phyloP scores from a whole-genome alignment of 2,113 vertebrate species.

The Typhlomys cinereus region DNA sequence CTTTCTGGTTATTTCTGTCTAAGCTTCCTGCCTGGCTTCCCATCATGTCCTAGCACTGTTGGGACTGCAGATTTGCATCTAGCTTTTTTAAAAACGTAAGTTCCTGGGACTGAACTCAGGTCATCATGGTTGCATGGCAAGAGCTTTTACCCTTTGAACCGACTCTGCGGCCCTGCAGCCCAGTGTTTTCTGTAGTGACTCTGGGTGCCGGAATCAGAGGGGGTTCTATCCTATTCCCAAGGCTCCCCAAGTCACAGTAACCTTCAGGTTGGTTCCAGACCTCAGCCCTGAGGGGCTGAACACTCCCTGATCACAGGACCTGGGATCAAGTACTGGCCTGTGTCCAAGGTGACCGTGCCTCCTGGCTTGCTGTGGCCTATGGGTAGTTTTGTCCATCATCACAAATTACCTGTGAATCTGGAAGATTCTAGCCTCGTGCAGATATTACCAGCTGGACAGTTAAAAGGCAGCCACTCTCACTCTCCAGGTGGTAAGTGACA shows the following conservation, averaged over 20 bases:
- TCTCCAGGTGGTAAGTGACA: not conserved
- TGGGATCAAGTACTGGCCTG: not conserved
- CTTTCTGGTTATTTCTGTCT: no score
- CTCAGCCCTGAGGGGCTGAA: not conserved
- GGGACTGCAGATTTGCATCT: no score
- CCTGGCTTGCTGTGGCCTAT: not conserved
- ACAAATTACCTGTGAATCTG: not conserved
- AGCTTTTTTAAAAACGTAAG: no score
- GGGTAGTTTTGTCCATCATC: not conserved
- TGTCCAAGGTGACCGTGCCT: not conserved
- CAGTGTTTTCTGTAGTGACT: no score
- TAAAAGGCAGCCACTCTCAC: not conserved
- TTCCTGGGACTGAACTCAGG: no score
- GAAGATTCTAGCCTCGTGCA: not conserved
- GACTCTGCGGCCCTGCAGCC: no score
- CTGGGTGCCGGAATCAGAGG: fast-evolving
- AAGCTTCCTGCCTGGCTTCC: no score
- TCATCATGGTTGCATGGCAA: no score
- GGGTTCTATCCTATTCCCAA: no score
- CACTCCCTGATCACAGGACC: not conserved
- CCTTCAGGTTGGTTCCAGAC: not conserved
- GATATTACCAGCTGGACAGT: not conserved
- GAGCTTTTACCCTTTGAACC: no score
- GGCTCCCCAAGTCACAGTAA: not conserved
- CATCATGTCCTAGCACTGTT: no score